Conservation (phyloP, 2,888 invertebrate species). For the Coleophora flavipennella region DNA sequence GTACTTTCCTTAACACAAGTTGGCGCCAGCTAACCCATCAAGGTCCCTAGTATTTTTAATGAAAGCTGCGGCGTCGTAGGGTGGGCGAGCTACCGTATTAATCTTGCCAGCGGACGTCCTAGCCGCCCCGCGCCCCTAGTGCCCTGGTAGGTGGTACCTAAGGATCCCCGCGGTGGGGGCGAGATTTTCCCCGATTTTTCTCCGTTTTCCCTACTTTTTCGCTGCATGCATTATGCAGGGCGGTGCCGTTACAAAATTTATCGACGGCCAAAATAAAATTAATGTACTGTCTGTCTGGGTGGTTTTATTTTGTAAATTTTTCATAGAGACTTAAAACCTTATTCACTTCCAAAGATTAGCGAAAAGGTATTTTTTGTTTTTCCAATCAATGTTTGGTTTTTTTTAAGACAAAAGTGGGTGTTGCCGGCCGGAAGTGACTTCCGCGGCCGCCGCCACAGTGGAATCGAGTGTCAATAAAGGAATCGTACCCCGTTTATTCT, state of each 20-base stretch:
- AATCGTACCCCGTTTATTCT: conserved; percentile 43
- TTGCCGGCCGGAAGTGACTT: not conserved
- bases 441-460: conserved; percentile 14
- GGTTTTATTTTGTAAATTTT: too few species aligned
- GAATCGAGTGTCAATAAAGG: conserved; percentile 46
- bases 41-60: conserved; percentile 58
- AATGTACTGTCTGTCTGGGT: conserved; percentile 23
- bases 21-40: conserved; percentile 36
- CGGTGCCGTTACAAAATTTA: conserved; percentile 47
- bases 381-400: too few species aligned
- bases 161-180: conserved; percentile 52
- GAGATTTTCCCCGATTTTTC: conserved; percentile 48
- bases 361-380: too few species aligned
- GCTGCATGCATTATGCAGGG: conserved; percentile 63
- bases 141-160: conserved; percentile 57
- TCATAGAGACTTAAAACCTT: not conserved
- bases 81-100: conserved; percentile 63
- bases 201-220: conserved; percentile 47
- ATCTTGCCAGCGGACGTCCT: conserved; percentile 55
- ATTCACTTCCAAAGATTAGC: not conserved
- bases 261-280: conserved; percentile 54
- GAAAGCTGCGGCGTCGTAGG: conserved; percentile 54
- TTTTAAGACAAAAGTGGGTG: too few species aligned
- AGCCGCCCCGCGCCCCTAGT: conserved; percentile 46
- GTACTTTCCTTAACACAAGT: too few species aligned